A percentile compares a stretch with the other conserved stretches of the same genome.
Conservation (phyloP, 2,113 vertebrate genomes). For the Pterocles gutturalis region DNA sequence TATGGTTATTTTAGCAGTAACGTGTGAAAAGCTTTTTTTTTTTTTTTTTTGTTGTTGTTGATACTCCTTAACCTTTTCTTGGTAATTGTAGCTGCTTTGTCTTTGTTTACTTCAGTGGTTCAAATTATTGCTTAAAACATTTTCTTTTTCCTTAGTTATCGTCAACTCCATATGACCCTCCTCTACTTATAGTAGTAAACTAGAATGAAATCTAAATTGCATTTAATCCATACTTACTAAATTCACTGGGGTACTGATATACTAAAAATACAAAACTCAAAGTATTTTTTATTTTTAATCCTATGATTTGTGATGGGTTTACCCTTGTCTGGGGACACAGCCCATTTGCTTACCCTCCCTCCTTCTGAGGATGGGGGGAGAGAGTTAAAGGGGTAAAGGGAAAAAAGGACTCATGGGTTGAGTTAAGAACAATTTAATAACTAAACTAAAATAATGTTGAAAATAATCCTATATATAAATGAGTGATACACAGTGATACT, state of each 20-base stretch:
- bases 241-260: not conserved
- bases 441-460: too few relatives aligned
- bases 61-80: not conserved
- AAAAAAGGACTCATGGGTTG: too few relatives aligned
- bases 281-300: not conserved
- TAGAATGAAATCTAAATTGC: not conserved
- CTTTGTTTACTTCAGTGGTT: not conserved
- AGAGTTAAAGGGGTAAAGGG: too few relatives aligned
- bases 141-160: not conserved
- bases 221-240: not conserved
- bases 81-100: not conserved
- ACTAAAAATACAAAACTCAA: not conserved
- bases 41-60: not conserved
- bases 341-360: too few relatives aligned
- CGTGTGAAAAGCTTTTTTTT: not conserved
- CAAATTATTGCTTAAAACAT: not conserved
- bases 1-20: not conserved
- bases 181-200: not conserved
- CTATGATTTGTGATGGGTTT: not conserved
- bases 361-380: too few relatives aligned
- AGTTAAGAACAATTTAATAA: too few relatives aligned
- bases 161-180: not conserved
- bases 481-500: too few relatives aligned
- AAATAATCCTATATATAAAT: too few relatives aligned
- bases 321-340: too few relatives aligned